These are phyloP conservation scores for Neoaliturus tenellus DNA, from an alignment of 2,888 invertebrate genomes.

Conservation along the genomic window DNA sequence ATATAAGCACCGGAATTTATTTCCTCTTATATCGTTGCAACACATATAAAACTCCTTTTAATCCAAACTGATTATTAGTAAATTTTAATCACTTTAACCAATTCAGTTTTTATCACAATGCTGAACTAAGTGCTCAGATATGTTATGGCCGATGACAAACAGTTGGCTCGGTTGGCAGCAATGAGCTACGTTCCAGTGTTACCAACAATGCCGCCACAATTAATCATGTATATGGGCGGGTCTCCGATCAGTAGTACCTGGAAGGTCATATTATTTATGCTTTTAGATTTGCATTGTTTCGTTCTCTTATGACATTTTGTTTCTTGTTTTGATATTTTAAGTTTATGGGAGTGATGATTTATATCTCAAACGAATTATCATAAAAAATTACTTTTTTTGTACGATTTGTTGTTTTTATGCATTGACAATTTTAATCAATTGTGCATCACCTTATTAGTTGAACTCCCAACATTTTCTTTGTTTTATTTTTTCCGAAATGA, in stretches of 20 bases:
- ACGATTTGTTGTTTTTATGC: no score
- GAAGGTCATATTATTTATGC: conserved; percentile 7
- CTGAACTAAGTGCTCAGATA: neutral
- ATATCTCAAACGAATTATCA: neutral
- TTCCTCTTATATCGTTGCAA: no score
- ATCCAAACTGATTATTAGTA: no score
- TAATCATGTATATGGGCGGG: conserved; percentile 11
- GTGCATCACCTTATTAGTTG: no score
- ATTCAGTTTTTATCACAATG: neutral
- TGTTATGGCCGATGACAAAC: neutral
- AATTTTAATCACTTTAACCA: neutral
- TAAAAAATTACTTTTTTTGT: no score
- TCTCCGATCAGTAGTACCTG: conserved; percentile 17
- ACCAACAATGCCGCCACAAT: conserved; percentile 23
- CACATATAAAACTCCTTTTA: no score
- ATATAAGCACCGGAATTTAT: no score
- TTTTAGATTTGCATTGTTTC: conserved; percentile 1
- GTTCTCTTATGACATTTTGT: neutral
- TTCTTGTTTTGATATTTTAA: neutral
- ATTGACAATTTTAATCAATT: no score
- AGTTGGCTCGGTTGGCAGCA: neutral
- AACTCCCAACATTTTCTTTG: no score
- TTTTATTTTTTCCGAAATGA: no score
- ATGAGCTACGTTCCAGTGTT: conserved; percentile 13
- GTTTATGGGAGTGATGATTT: neutral